phyloP scores from a whole-genome alignment of 2,888 invertebrate genomes.

The Drosophila acutilabella region DNA sequence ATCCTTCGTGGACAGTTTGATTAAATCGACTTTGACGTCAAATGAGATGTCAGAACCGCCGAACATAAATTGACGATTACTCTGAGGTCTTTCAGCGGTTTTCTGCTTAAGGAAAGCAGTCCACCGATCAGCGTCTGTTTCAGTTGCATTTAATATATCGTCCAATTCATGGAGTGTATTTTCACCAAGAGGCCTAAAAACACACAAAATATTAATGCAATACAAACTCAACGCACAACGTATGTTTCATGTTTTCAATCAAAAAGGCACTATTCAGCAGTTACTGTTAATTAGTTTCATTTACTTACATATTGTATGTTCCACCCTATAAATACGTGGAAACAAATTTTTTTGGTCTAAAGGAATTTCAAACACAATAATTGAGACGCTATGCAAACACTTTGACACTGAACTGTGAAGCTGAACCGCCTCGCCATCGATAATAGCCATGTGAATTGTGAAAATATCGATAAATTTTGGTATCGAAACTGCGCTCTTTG shows the following conservation, averaged over 20 bases:
- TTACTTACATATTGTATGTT: neutral
- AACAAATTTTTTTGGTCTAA: neutral
- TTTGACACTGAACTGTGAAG: neutral
- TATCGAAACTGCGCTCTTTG: neutral
- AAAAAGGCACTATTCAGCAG: neutral
- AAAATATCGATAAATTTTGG: neutral
- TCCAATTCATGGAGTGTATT: slow-evolving; percentile 41
- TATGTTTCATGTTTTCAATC: neutral
- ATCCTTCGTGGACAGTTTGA: slow-evolving; percentile 14
- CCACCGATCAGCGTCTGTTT: slow-evolving; percentile 17
- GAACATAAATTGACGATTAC: slow-evolving; percentile 16
- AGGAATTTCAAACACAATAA: neutral
- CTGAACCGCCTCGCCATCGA: neutral
- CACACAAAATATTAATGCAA: slow-evolving; percentile 10
- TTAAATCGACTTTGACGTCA: slow-evolving; percentile 47
- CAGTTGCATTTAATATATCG: slow-evolving; percentile 21
- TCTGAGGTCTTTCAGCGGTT: neutral
- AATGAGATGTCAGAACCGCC: slow-evolving; percentile 35
- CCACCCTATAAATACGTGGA: neutral
- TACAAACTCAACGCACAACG: slow-evolving; percentile 62
- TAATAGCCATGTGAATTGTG: neutral
- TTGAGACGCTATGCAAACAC: neutral
- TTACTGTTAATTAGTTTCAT: neutral
- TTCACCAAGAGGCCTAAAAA: slow-evolving; percentile 30
- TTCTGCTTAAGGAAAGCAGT: slow-evolving; percentile 30